Evolutionary conservation across 2,797 vertebrate species (phyloP).

Genomic region (Loriculus beryllinus): DNA sequence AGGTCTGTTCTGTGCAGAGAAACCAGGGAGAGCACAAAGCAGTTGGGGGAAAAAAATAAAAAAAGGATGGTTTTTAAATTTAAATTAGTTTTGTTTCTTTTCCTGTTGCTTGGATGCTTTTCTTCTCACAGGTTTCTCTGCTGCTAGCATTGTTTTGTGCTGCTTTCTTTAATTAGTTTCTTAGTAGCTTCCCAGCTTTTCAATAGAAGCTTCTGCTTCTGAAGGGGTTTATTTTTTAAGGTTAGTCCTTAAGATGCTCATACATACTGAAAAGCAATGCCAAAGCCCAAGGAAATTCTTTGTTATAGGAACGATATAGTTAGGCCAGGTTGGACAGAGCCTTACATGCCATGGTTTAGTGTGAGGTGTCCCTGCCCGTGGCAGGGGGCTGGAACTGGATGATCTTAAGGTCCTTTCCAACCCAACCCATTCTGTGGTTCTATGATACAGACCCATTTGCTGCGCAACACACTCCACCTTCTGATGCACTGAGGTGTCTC

Average conservation of each 20-base stretch:
- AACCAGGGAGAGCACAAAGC: neutral
- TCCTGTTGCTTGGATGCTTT: neutral
- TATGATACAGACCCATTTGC: neutral
- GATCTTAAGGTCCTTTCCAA: neutral
- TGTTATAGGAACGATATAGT: neutral
- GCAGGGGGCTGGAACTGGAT: neutral
- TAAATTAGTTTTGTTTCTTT: constrained; percentile 40
- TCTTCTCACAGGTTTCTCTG: neutral
- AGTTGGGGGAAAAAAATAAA: neutral
- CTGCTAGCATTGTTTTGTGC: constrained; percentile 26
- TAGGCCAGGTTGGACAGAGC: neutral
- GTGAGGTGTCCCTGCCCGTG: neutral
- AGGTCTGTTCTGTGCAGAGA: neutral
- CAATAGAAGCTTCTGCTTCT: constrained; percentile 22
- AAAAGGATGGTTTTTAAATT: neutral
- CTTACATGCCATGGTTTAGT: neutral
- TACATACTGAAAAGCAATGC: neutral
- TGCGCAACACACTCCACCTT: neutral
- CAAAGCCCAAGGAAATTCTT: neutral
- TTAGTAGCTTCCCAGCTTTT: constrained; percentile 24
- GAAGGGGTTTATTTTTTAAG: constrained; percentile 12
- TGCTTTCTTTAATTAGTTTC: constrained; percentile 47
- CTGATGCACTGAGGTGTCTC: neutral
- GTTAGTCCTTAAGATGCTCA: constrained; percentile 26
- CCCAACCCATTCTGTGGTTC: neutral